These are phyloP conservation scores for Crotophaga sulcirostris DNA, from an alignment of 2,113 vertebrate species.

Conservation along the genomic window DNA sequence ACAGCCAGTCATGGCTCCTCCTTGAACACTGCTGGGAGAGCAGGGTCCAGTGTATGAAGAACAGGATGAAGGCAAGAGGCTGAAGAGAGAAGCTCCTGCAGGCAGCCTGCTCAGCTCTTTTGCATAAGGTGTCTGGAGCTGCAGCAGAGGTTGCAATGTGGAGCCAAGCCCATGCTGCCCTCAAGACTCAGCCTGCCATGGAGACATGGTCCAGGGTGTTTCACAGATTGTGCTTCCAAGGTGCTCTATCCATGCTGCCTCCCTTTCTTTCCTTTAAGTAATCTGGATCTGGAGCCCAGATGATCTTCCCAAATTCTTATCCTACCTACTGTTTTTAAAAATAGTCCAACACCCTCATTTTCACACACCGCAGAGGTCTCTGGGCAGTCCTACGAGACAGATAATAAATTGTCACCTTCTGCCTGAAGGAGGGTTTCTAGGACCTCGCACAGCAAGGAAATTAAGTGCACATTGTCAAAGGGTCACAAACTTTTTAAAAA, in stretches of 20 bases:
- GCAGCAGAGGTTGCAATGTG: not conserved
- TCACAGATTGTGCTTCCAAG: not conserved
- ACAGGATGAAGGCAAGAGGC: not conserved
- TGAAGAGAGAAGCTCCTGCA: not conserved
- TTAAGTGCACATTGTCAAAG: not conserved
- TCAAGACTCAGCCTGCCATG: not conserved
- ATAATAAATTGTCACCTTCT: not conserved
- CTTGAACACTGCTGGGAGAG: not conserved
- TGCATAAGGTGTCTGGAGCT: accelerated
- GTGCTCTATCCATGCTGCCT: not conserved
- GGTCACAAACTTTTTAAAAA: not conserved
- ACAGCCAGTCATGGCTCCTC: not conserved
- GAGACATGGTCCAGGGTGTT: not conserved
- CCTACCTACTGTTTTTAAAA: not conserved
- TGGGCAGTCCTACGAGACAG: not conserved
- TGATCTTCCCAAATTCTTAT: not conserved
- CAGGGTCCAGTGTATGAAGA: not conserved
- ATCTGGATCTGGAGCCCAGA: not conserved
- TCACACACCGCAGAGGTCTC: not conserved
- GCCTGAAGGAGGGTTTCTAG: not conserved
- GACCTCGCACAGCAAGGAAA: not conserved
- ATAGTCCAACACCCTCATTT: not conserved
- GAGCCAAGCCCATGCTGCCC: not conserved
- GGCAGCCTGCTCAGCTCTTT: not conserved
- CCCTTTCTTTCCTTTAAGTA: not conserved